A percentile compares a stretch with the other conserved stretches of the same genome.
Conservation (phyloP, 1,140 invertebrate species). For the Hetaerina americana region DNA sequence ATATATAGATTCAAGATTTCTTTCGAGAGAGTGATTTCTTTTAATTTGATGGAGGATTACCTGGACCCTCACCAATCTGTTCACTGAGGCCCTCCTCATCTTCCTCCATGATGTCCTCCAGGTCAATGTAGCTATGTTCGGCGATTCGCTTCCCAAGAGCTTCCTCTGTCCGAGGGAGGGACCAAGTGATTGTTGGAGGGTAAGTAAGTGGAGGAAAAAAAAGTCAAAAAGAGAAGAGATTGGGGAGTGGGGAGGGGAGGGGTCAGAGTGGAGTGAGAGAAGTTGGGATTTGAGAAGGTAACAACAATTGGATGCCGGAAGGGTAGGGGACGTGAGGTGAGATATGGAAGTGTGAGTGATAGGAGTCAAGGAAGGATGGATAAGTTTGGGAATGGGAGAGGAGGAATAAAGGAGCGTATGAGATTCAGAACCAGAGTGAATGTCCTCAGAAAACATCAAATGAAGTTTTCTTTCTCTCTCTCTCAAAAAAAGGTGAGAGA, state of each 20-base stretch:
- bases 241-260: too few relatives aligned
- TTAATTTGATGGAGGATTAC: constrained; percentile 18
- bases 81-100: constrained; percentile 24
- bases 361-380: too few relatives aligned
- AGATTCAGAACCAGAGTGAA: not conserved
- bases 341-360: too few relatives aligned
- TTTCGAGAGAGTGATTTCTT: too few relatives aligned
- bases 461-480: not conserved
- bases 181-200: not conserved
- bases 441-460: not conserved
- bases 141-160: constrained; percentile 23
- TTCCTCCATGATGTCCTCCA: constrained; percentile 36
- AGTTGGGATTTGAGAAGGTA: too few relatives aligned
- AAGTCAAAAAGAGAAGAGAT: not conserved
- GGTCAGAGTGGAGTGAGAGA: not conserved
- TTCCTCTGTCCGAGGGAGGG: constrained; percentile 19
- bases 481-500: too few relatives aligned
- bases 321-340: too few relatives aligned
- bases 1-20: not conserved
- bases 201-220: not conserved
- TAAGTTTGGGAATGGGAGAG: not conserved
- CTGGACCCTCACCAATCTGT: constrained; percentile 25
- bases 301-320: too few relatives aligned
- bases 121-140: constrained; percentile 32
- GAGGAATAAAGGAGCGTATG: not conserved